Conservation (phyloP, 2,888 invertebrate genomes). For the Protodeltote pygarga region DNA sequence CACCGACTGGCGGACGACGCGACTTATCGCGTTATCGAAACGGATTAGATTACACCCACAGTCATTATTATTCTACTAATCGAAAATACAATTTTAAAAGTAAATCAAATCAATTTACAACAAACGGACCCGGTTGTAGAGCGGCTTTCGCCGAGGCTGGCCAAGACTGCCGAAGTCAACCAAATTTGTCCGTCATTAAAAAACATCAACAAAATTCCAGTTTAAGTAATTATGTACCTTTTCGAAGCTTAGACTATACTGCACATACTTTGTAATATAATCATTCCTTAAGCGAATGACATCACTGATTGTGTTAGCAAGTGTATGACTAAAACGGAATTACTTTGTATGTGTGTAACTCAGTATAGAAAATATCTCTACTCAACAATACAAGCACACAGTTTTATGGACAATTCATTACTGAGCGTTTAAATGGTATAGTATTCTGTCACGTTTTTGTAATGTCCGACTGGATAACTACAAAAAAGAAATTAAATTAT, state of each 20-base stretch:
- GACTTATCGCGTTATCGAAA: slow-evolving; percentile 73
- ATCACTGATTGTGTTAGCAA: slow-evolving; percentile 57
- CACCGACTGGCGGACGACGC: slow-evolving; percentile 62
- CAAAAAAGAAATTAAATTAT: slow-evolving; percentile 1
- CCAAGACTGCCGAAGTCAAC: neutral
- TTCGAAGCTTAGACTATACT: slow-evolving; percentile 24
- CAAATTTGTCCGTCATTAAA: slow-evolving; percentile 16
- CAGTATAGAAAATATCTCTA: slow-evolving; percentile 21
- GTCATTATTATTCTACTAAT: slow-evolving; percentile 79
- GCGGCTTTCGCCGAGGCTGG: slow-evolving; percentile 31
- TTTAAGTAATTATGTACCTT: slow-evolving; percentile 14
- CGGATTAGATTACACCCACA: slow-evolving; percentile 76
- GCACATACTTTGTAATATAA: slow-evolving; percentile 30
- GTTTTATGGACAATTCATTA: slow-evolving; percentile 33
- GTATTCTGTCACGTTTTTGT: slow-evolving; percentile 17
- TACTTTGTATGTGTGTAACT: slow-evolving; percentile 24
- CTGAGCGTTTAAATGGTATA: slow-evolving; percentile 20
- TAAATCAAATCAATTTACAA: slow-evolving; percentile 47
- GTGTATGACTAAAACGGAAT: slow-evolving; percentile 50
- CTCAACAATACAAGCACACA: slow-evolving; percentile 24
- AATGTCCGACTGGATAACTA: slow-evolving; percentile 2
- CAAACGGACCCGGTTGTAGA: slow-evolving; percentile 13
- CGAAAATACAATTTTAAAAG: slow-evolving; percentile 64
- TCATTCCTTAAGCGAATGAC: slow-evolving; percentile 51
- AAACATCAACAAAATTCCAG: slow-evolving; percentile 13